Base-by-base conservation (phyloP, 2,888 invertebrate species). In the Drosophila atripex region DNA sequence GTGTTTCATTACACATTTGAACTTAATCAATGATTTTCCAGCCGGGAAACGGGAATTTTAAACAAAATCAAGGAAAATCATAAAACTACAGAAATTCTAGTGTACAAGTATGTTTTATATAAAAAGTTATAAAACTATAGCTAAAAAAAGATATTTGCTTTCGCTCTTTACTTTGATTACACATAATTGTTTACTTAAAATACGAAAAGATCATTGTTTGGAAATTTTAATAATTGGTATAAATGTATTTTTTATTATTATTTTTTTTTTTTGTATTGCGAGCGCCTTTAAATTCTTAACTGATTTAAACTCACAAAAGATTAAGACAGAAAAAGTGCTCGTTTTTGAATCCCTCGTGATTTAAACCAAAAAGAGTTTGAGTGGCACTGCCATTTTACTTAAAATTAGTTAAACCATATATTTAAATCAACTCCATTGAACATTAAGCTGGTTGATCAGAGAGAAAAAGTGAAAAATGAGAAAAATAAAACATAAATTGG, bases 381-480 rank as follows among this genome's bases (percentile, higher is more conserved):
- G 41, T 41, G 16, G 41, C 18, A 11, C 18, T 18, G 5, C 9
- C 18, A 45, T 18, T 8, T 8, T 73, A 63, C 73, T 73, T 73
- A 73, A 73, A 73, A 73, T 63, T 73, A 73, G 74, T 73, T 73
- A 73, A 73, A 73, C 47, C 61, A 74, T 71, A 71, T 41, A 54
- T 65, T 52, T 72, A 63, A 71, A 71, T 61, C 70, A 70, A 71
- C 70, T 51, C 38, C 21, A 28, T 53, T 49, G 39, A 51, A 70
- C 50, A 45, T 49, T 66, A 35, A 55, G 55, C 32, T 50, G 23
- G 66, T 68, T 66, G 66, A 66, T 66, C 57, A 50, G 12, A 56
- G 50, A 25, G 46, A 47, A 47, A 66, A 66, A 16, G 55, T 47
- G 21, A 68, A 45, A 30, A 49, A 52, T 65, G 63, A 63, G 63